These are phyloP conservation scores for Plusia festucae DNA, from an alignment of 2,888 invertebrate genomes.

Conservation along the genomic window DNA sequence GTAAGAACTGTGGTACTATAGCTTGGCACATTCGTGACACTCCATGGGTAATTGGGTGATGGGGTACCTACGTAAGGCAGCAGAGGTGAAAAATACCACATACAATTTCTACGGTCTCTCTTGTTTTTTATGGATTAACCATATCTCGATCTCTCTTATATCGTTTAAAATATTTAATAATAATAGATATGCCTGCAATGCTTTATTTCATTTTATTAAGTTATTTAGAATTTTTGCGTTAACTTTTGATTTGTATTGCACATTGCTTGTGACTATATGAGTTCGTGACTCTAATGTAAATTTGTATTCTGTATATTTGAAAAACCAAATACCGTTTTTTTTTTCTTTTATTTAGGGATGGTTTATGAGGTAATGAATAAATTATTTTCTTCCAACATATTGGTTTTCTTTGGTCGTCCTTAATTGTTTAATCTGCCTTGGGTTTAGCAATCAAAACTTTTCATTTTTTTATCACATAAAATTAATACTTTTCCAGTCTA, in stretches of 20 bases:
- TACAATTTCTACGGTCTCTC: no score
- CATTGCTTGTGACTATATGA: no score
- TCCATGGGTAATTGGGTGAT: no score
- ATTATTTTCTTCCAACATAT: neutral
- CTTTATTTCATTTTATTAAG: neutral
- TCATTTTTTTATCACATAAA: no score
- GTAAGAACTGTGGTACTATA: no score
- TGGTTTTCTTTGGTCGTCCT: neutral
- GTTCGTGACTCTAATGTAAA: neutral
- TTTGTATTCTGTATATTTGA: neutral
- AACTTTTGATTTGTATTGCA: neutral
- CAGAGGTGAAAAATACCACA: no score
- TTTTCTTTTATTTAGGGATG: neutral
- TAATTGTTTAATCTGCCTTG: no score
- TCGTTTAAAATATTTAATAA: constrained; percentile 6
- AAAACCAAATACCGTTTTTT: neutral
- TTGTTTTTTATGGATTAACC: no score
- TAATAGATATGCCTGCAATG: constrained; percentile 2
- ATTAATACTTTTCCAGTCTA: no score
- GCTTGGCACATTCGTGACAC: no score
- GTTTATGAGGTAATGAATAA: constrained; percentile 4
- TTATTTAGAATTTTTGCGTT: neutral
- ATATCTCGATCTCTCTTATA: neutral
- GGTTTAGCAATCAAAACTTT: no score
- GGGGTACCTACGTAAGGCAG: no score